Evolutionary conservation across 1,140 invertebrate genomes (phyloP).

Genomic region (honey bee (Apis mellifera)): DNA sequence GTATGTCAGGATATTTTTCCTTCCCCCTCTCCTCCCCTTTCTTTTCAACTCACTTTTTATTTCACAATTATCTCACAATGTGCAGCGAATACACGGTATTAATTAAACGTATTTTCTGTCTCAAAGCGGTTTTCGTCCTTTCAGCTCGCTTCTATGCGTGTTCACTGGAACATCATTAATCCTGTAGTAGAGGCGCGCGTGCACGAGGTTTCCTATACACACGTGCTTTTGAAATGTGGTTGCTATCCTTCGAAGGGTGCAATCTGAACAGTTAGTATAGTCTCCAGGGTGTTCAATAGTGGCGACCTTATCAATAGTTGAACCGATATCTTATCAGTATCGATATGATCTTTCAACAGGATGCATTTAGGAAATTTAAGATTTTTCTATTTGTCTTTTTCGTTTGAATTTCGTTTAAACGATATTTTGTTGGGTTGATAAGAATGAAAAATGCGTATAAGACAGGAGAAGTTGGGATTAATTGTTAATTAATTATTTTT

Average conservation of each 20-base stretch:
- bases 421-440: too few relatives aligned
- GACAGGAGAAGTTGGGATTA: too few relatives aligned
- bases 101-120: not conserved
- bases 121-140: not conserved
- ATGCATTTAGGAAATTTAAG: too few relatives aligned
- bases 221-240: slow-evolving; percentile 1
- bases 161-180: not conserved
- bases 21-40: too few relatives aligned
- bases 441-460: too few relatives aligned
- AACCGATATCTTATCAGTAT: not conserved
- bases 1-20: too few relatives aligned
- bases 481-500: too few relatives aligned
- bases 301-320: too few relatives aligned
- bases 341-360: not conserved
- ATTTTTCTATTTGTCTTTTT: not conserved
- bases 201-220: not conserved
- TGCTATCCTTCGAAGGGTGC: not conserved
- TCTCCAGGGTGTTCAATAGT: not conserved
- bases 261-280: not conserved
- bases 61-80: not conserved
- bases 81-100: not conserved
- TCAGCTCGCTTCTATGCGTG: too few relatives aligned
- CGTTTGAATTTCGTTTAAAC: not conserved
- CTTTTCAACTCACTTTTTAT: not conserved
- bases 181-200: not conserved